These are phyloP conservation scores for Eonycteris spelaea DNA, from an alignment of 2,113 vertebrate genomes.

Conservation along the genomic window DNA sequence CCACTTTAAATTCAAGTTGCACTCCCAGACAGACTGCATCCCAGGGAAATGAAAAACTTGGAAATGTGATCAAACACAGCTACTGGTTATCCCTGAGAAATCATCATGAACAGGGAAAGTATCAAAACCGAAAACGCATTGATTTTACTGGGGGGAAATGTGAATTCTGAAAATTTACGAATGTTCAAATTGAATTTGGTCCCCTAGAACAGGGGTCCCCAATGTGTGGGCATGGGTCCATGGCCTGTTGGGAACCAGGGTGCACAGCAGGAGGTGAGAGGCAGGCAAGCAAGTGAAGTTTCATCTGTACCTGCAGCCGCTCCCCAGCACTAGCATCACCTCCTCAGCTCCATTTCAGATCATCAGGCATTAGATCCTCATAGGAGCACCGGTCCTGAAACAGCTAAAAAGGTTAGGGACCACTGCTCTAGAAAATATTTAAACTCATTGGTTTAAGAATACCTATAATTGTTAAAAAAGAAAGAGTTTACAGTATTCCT, in stretches of 20 bases:
- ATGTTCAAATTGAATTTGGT: background rate
- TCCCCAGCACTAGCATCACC: too few relatives aligned
- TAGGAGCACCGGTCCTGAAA: too few relatives aligned
- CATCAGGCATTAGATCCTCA: too few relatives aligned
- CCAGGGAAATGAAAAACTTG: background rate
- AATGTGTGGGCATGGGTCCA: too few relatives aligned
- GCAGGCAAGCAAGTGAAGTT: too few relatives aligned
- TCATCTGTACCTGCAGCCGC: too few relatives aligned
- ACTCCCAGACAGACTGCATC: background rate
- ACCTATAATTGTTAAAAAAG: too few relatives aligned
- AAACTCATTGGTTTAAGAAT: background rate
- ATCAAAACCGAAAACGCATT: background rate
- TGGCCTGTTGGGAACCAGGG: too few relatives aligned
- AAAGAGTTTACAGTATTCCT: background rate
- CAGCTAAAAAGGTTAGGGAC: too few relatives aligned
- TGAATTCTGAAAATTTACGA: background rate
- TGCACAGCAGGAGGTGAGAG: too few relatives aligned
- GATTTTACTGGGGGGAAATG: background rate
- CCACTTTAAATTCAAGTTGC: background rate
- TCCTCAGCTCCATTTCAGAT: too few relatives aligned
- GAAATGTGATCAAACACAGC: background rate
- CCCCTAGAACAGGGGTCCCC: too few relatives aligned
- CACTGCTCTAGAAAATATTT: background rate
- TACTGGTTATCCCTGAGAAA: background rate
- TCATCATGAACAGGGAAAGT: background rate